Evolutionary conservation across 2,797 vertebrate species (phyloP), one percentile per base, ranked within the genome.

Genomic region (Protosalanx chinensis): DNA sequence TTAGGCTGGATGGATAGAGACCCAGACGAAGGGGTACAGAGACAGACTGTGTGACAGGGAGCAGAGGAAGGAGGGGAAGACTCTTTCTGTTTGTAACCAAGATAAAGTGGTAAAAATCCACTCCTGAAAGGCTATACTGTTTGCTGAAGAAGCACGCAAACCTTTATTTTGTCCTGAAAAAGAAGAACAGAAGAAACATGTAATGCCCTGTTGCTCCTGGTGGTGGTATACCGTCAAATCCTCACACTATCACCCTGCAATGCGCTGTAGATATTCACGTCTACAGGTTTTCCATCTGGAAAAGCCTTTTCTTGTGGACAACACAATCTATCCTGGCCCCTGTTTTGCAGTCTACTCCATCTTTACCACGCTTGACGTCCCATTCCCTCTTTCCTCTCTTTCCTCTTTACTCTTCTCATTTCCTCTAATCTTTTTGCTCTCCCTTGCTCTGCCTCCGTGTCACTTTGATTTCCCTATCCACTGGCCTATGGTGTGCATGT

Each of bases 381-480:
- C 78, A 74, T 88, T 88, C 88, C 84, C 87, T 85, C 83, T 90
- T 82, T 87, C 84, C 83, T 56, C 86, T 87, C 87, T 88, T 91
- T 91, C 91, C 89, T 90, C 86, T 87, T 91, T 89, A 89, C 88
- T 91, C 90, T 92, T 91, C 91, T 90, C 90, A 92, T 92, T 90
- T 91, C 89, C 91, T 90, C 91, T 93, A 91, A 91, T 92, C 91
- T 90, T 86, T 86, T 89, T 81, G 82, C 89, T 89, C 88, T 60
- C 62, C 79, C 82, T 84, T 85, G 88, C 83, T 87, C 81, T 87
- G 82, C 84, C 87, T 88, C 82, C 81, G 75, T 90, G 89, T 90
- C 91, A 89, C 88, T 93, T 92, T 93, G 91, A 91, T 92, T 93
- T 93, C 91, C 92, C 91, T 89, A 91, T 91, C 88, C 90, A 89